phyloP scores from a whole-genome alignment of 2,113 vertebrate genomes.

The Scytalopus superciliaris region DNA sequence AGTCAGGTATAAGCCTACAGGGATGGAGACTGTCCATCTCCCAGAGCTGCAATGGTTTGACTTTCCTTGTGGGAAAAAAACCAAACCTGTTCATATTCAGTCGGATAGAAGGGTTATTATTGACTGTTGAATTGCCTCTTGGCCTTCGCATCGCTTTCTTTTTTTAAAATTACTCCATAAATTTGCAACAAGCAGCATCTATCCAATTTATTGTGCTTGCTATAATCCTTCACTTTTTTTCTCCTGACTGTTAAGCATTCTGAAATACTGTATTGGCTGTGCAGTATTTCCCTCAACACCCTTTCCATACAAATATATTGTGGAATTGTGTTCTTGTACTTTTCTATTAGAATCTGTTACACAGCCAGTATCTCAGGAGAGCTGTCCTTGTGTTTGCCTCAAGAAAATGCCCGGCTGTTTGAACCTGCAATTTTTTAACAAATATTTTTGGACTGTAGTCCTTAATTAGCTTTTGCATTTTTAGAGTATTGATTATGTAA shows the following conservation, averaged over 20 bases:
- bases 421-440: too few species aligned
- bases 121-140: background rate
- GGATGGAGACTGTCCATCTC: background rate
- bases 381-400: background rate
- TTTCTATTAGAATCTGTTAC: accelerated
- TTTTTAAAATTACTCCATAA: background rate
- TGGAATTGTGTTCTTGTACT: background rate
- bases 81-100: background rate
- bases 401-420: background rate
- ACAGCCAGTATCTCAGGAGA: accelerated
- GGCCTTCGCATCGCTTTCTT: background rate
- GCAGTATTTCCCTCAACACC: background rate
- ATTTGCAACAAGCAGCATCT: background rate
- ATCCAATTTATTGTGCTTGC: background rate
- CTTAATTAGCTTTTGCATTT: background rate
- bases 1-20: background rate
- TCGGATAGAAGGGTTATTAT: background rate
- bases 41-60: background rate
- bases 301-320: background rate
- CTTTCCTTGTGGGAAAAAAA: background rate
- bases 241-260: background rate
- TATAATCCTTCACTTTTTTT: background rate
- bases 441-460: background rate
- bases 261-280: background rate
- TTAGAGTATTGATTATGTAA: background rate